Evolutionary conservation across 2,113 vertebrate species (phyloP).

Genomic region (Psophia crepitans): DNA sequence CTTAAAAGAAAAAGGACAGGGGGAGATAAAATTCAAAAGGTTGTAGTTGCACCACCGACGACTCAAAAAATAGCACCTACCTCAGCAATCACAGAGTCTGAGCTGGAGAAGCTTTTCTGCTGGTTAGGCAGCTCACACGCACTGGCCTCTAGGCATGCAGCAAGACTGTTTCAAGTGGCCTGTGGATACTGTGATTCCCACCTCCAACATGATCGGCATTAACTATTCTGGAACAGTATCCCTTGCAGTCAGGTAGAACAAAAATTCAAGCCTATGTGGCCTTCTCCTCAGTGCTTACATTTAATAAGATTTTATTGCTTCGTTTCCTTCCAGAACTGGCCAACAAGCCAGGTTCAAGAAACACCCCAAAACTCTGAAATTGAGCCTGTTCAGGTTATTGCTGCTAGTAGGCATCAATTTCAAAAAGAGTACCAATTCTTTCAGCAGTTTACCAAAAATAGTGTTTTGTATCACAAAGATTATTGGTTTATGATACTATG

Average conservation of each 20-base stretch:
- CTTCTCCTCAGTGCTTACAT: not conserved
- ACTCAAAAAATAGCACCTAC: not conserved
- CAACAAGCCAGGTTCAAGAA: not conserved
- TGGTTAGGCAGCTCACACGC: not conserved
- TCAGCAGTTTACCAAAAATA: not conserved
- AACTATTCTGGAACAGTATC: not conserved
- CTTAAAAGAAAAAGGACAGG: not conserved
- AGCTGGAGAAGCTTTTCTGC: not conserved
- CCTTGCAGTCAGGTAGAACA: not conserved
- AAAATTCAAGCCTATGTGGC: not conserved
- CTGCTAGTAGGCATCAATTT: not conserved
- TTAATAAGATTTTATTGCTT: not conserved
- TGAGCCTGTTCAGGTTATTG: not conserved
- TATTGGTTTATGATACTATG: not conserved
- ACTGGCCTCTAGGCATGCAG: fast-evolving
- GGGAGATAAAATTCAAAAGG: not conserved
- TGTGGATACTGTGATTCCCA: not conserved
- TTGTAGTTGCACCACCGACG: not conserved
- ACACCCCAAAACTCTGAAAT: not conserved
- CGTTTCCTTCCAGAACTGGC: not conserved
- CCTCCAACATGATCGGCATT: fast-evolving
- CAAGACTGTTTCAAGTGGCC: not conserved
- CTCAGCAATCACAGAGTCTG: not conserved
- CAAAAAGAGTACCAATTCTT: not conserved
- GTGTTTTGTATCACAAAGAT: not conserved